Evolutionary conservation across 2,113 vertebrate species (phyloP).

Genomic region (Malurus alboscapulatus): DNA sequence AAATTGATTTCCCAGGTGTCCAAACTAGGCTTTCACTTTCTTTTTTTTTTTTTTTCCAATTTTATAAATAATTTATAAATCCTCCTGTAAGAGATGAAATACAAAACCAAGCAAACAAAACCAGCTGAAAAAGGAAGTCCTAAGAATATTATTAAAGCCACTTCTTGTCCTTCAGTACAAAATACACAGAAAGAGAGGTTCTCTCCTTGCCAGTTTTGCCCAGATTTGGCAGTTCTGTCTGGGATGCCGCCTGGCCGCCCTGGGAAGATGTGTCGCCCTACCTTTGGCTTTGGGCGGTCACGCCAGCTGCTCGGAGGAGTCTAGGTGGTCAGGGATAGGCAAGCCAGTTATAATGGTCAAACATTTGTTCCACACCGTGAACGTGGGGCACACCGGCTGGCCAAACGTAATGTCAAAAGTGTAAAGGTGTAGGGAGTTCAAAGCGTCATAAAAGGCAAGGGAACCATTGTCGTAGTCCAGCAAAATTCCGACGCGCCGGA

Average conservation of each 20-base stretch:
- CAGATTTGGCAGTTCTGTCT: neutral
- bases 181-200: slow-evolving; percentile 35
- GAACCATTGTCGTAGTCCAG: slow-evolving; percentile 95
- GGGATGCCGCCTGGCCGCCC: neutral
- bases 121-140: neutral
- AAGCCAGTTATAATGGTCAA: slow-evolving; percentile 95
- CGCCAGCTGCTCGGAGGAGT: slow-evolving; percentile 85
- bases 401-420: slow-evolving; percentile 91
- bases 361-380: slow-evolving; percentile 97
- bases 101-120: slow-evolving; percentile 54
- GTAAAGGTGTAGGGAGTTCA: slow-evolving; percentile 91
- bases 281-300: slow-evolving; percentile 63
- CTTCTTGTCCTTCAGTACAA: slow-evolving; percentile 56
- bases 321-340: slow-evolving; percentile 95
- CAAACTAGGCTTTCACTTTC: neutral
- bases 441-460: slow-evolving; percentile 93
- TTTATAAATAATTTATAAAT: slow-evolving; percentile 84
- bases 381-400: slow-evolving; percentile 94
- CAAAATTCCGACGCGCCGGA: slow-evolving; percentile 89
- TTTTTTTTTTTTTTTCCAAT: neutral
- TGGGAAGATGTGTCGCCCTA: neutral
- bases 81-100: slow-evolving; percentile 72
- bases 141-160: slow-evolving; percentile 70
- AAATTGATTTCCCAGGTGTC: slow-evolving; percentile 48
- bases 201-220: slow-evolving; percentile 23